Evolutionary conservation across 2,888 invertebrate species (phyloP).

Genomic region (Drosophila pseudotalamancana): DNA sequence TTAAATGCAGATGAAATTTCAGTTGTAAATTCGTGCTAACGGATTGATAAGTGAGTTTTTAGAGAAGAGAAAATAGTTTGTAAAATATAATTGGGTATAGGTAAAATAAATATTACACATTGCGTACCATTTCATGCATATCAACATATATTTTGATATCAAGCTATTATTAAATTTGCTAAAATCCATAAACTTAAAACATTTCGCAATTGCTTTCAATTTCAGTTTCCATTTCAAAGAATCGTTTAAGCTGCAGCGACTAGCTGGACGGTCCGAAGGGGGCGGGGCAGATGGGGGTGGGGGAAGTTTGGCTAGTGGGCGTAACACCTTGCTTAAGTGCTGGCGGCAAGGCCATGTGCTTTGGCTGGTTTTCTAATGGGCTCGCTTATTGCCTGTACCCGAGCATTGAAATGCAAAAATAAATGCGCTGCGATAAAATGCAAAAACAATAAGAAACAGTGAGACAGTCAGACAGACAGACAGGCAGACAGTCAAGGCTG

Average conservation of each 20-base stretch:
- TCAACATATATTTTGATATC: neutral
- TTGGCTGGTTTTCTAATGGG: conserved; percentile 38
- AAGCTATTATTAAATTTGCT: neutral
- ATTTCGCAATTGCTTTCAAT: neutral
- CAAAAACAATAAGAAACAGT: conserved; percentile 69
- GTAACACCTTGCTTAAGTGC: too few relatives aligned
- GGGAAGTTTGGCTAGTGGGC: neutral
- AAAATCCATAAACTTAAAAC: neutral
- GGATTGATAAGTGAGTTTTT: too few relatives aligned
- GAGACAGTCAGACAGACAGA: conserved; percentile 1
- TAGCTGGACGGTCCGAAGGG: neutral
- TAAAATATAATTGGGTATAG: too few relatives aligned
- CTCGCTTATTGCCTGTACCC: conserved; percentile 48
- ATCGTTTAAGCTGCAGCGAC: conserved; percentile 4
- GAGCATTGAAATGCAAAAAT: conserved; percentile 76
- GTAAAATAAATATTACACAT: too few relatives aligned
- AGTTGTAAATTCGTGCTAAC: too few relatives aligned
- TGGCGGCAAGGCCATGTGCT: neutral
- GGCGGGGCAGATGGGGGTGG: neutral
- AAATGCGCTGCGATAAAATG: conserved; percentile 79
- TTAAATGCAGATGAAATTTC: too few relatives aligned
- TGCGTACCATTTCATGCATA: too few relatives aligned
- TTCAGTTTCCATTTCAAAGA: conserved; percentile 2
- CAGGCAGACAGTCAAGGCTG: neutral
- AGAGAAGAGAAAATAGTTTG: too few relatives aligned